Conservation (phyloP, 2,888 invertebrate species). For the Raillietiella orientalis region DNA sequence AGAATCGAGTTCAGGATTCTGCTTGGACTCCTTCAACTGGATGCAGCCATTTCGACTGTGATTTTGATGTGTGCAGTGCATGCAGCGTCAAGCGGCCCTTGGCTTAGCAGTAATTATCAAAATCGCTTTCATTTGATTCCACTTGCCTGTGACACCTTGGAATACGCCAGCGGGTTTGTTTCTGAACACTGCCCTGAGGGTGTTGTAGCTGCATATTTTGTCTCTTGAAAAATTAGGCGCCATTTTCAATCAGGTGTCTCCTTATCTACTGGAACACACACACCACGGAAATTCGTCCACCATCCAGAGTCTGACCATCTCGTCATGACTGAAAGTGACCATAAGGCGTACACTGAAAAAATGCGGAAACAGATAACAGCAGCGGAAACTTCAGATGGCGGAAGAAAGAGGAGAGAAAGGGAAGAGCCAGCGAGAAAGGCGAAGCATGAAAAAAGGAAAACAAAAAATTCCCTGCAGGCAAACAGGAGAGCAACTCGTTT, state of each 20-base stretch:
- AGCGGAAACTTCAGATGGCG: slow-evolving; percentile 78
- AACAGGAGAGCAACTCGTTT: too few species aligned
- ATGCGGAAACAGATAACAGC: slow-evolving; percentile 81
- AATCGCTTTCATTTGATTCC: slow-evolving; percentile 79
- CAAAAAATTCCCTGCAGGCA: too few species aligned
- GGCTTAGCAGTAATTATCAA: slow-evolving; percentile 95
- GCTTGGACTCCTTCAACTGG: too few species aligned
- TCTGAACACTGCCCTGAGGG: slow-evolving; percentile 96
- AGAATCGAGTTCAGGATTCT: too few species aligned
- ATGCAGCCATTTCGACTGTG: too few species aligned
- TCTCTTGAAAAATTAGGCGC: slow-evolving; percentile 92
- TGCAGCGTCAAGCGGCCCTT: slow-evolving; percentile 92
- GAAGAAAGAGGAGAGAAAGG: slow-evolving; percentile 95
- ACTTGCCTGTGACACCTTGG: slow-evolving; percentile 76
- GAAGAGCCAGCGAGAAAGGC: slow-evolving; percentile 83
- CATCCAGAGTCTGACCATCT: slow-evolving; percentile 68
- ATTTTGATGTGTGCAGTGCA: too few species aligned
- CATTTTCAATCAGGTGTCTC: slow-evolving; percentile 83
- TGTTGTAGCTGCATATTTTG: slow-evolving; percentile 90
- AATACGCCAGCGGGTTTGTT: slow-evolving; percentile 83
- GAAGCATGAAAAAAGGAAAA: too few species aligned
- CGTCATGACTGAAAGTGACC: slow-evolving; percentile 80
- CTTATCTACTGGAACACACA: slow-evolving; percentile 76
- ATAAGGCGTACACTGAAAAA: slow-evolving; percentile 89
- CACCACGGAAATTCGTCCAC: slow-evolving; percentile 74